Evolutionary conservation across 2,113 vertebrate genomes (phyloP), one percentile per base, ranked within the genome.

Genomic region (Neogale vison): DNA sequence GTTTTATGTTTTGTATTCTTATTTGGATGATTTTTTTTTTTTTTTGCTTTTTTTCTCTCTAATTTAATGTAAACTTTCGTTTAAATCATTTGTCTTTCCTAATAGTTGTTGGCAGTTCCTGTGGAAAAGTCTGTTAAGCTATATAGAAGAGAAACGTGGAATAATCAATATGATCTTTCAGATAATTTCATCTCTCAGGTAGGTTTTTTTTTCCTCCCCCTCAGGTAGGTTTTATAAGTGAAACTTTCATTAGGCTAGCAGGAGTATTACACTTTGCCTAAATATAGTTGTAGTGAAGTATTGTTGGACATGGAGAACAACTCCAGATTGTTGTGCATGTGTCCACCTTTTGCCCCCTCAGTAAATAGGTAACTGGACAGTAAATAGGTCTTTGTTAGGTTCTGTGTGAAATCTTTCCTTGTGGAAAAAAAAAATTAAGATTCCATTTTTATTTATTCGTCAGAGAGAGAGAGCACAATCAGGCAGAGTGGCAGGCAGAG

Each of bases 61-160:
- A 77, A 55, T 47, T 81, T 65, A 92, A 94, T 83, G 4, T 90
- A 88, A 83, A 39, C n/a, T 92, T 59, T 45, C 84, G 34, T 92
- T 31, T 14, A 82, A 89, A 91, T 59, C 79, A 52, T 90, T 96
- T 93, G n/a, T 97, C 57, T 95, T 92, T 85, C 61, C 90, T 88
- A 89, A 92, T 98, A 99, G 99, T 93, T 99, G 57, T 98, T 99
- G 96, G 99, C 99, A 5, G 97, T 99, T 99, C 99, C 99, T 36
- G 99, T 99, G 17, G 99, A 99, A 67, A 98, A 99, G 29, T 98
- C 97, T 59, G 98, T 99, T 50, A 99, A 99, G 55, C 98, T 99
- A 1, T 99, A 99, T 39, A 99, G 98, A 97, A 99, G 99, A 97
- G 99, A 99, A 72, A 99, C 99, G 95, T 99, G 99, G 99, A 98